A percentile compares a stretch with the other conserved stretches of the same genome.
phyloP scores from a whole-genome alignment of 2,797 vertebrate genomes.

The Valencia hispanica region DNA sequence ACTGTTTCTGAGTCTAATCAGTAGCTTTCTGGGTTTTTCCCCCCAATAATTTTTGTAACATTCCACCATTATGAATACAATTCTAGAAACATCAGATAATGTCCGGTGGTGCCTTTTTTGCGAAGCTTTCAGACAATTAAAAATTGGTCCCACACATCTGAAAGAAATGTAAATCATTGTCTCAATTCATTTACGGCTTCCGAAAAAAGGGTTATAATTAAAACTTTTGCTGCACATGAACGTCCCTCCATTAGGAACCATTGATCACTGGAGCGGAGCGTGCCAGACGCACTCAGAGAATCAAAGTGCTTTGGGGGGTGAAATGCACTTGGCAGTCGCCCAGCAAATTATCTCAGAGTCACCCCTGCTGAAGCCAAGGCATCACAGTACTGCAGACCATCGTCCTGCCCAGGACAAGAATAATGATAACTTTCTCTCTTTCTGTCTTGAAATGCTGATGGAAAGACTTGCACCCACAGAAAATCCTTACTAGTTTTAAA shows the following conservation, averaged over 20 bases:
- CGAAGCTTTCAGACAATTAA: constrained; percentile 22
- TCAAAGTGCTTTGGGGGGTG: constrained; percentile 52
- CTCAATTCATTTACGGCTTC: constrained; percentile 20
- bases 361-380: constrained; percentile 68
- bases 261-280: constrained; percentile 50
- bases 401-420: constrained; percentile 74
- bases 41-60: background rate
- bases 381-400: constrained; percentile 66
- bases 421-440: constrained; percentile 71
- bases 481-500: constrained; percentile 51
- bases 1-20: too few species aligned
- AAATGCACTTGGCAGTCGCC: constrained; percentile 56
- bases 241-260: constrained; percentile 59
- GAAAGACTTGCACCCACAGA: constrained; percentile 42
- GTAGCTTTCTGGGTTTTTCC: too few species aligned
- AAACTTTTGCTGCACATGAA: constrained; percentile 38
- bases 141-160: constrained; percentile 1
- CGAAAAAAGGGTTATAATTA: constrained; percentile 28
- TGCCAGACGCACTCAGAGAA: constrained; percentile 47
- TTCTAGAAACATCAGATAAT: background rate
- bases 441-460: constrained; percentile 71
- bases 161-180: constrained; percentile 21
- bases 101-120: background rate
- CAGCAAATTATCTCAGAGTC: constrained; percentile 72
- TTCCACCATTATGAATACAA: background rate